A percentile compares a stretch with the other conserved stretches of the same genome.
Conservation (phyloP, 2,888 invertebrate species). For the Notocelia uddmanniana region DNA sequence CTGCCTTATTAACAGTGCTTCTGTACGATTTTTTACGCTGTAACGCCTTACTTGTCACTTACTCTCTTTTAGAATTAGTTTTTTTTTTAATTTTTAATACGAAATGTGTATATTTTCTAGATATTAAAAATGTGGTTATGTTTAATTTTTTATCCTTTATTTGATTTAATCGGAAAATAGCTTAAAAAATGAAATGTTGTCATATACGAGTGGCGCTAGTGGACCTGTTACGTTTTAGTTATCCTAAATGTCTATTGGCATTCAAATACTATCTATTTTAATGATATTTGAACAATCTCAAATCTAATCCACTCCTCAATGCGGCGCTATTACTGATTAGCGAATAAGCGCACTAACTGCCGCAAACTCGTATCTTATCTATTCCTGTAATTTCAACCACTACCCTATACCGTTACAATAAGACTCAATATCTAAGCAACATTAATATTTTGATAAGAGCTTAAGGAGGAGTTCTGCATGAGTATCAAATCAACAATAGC, state of each 20-base stretch:
- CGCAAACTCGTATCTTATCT: neutral
- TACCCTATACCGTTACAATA: neutral
- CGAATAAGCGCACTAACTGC: neutral
- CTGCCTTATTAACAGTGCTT: too few relatives aligned
- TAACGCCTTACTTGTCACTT: too few relatives aligned
- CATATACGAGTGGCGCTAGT: too few relatives aligned
- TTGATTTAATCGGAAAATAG: too few relatives aligned
- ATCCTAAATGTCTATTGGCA: neutral
- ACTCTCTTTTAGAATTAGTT: too few relatives aligned
- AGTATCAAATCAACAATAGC: slow-evolving; percentile 8
- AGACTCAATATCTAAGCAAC: neutral
- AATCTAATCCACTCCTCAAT: slow-evolving; percentile 12
- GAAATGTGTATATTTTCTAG: too few relatives aligned
- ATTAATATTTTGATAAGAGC: neutral
- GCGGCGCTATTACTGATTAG: neutral
- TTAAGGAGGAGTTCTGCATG: neutral
- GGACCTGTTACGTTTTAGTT: too few relatives aligned
- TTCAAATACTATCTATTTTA: neutral
- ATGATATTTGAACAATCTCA: neutral
- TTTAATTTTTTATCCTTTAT: too few relatives aligned
- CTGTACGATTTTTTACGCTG: too few relatives aligned
- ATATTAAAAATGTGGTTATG: too few relatives aligned
- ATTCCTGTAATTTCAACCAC: neutral
- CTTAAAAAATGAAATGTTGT: too few relatives aligned
- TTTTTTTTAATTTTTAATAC: too few relatives aligned